Percentiles rank a stretch among this genome's conserved stretches.
Evolutionary conservation across 2,113 vertebrate species (phyloP).

Genomic region (Melanocharis versteri): DNA sequence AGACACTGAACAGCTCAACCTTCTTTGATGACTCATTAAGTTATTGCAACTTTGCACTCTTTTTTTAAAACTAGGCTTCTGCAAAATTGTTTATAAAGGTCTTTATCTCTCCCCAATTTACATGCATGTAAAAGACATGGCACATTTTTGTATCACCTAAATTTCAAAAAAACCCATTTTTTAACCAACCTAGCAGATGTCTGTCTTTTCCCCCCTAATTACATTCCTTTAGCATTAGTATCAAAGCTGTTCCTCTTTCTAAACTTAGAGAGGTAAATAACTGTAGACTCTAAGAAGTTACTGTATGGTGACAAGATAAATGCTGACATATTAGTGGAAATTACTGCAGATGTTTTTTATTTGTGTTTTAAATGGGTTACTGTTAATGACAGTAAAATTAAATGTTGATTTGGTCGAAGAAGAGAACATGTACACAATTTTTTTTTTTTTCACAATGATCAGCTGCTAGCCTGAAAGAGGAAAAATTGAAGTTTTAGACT

Average conservation of each 20-base stretch:
- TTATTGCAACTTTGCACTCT: neutral
- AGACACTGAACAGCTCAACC: neutral
- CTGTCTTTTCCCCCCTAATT: neutral
- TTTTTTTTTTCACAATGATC: neutral
- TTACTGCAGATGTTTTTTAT: neutral
- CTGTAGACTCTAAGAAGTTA: neutral
- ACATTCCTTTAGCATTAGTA: neutral
- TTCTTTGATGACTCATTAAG: neutral
- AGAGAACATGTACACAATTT: neutral
- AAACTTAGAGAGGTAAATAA: neutral
- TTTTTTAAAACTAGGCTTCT: neutral
- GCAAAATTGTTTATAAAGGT: neutral
- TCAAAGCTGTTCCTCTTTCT: neutral
- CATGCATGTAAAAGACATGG: neutral
- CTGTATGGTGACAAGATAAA: neutral
- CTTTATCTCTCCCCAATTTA: neutral
- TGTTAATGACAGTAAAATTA: neutral
- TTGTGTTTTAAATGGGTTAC: neutral
- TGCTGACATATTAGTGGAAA: conserved; percentile 4
- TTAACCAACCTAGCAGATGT: neutral
- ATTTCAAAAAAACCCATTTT: neutral
- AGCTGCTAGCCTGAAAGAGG: neutral
- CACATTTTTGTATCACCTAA: neutral
- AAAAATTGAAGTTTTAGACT: neutral
- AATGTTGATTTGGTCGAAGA: neutral